Percentiles rank a stretch among this genome's conserved stretches.
Conservation (phyloP, 1,140 invertebrate genomes). For the Cataglyphis hispanica region DNA sequence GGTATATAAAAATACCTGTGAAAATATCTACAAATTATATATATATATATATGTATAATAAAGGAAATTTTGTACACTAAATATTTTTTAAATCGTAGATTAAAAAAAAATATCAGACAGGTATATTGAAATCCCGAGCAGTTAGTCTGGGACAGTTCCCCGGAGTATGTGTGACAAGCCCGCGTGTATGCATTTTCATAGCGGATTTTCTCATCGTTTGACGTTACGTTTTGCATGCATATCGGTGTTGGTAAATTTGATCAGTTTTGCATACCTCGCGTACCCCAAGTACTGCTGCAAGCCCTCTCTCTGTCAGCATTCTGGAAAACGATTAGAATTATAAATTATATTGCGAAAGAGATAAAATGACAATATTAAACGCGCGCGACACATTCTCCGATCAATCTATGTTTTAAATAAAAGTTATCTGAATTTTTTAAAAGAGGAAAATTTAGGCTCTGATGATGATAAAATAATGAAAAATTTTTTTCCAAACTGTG, state of each 20-base stretch:
- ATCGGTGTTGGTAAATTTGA: slow-evolving; percentile 18
- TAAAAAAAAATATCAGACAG: not conserved
- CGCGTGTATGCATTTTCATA: slow-evolving; percentile 41
- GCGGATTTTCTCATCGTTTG: slow-evolving; percentile 39
- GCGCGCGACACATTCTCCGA: too few species aligned
- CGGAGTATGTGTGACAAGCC: not conserved
- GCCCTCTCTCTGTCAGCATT: not conserved
- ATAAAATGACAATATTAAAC: not conserved
- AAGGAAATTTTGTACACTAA: not conserved
- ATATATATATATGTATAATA: not conserved
- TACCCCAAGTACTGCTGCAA: not conserved
- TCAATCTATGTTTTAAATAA: not conserved
- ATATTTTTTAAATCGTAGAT: slow-evolving; percentile 19
- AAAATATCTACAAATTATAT: not conserved
- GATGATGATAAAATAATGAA: too few species aligned
- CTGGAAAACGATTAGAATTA: not conserved
- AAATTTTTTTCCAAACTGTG: too few species aligned
- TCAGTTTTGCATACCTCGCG: slow-evolving; percentile 24
- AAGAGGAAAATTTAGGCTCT: not conserved
- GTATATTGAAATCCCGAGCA: slow-evolving; percentile 27
- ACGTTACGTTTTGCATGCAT: slow-evolving; percentile 1
- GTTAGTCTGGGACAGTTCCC: not conserved
- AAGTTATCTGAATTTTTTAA: not conserved
- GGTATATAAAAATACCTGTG: not conserved
- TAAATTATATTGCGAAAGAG: not conserved